Evolutionary conservation across 2,113 vertebrate species (phyloP).

Genomic region (Piaya cayana): DNA sequence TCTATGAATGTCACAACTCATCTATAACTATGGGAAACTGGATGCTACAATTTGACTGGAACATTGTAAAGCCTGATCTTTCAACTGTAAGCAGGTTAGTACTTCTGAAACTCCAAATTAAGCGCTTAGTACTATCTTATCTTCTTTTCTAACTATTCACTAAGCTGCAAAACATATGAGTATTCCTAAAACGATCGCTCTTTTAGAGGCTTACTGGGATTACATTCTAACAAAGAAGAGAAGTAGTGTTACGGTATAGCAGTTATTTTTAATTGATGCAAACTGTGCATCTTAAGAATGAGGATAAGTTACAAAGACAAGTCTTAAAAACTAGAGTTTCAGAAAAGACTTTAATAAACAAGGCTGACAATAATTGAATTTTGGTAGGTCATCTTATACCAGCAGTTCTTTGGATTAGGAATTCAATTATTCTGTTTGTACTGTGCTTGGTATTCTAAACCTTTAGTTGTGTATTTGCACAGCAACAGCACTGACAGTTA

Average conservation of each 20-base stretch:
- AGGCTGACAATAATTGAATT: background rate
- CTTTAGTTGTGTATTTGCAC: background rate
- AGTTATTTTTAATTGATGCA: background rate
- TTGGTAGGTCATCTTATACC: background rate
- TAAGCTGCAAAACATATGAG: background rate
- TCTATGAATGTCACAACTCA: background rate
- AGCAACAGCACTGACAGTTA: background rate
- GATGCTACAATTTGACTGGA: background rate
- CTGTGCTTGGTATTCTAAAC: background rate
- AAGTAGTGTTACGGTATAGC: background rate
- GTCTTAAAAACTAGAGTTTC: background rate
- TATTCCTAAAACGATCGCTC: background rate
- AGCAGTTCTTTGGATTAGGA: background rate
- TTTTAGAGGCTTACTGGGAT: background rate
- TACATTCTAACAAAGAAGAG: background rate
- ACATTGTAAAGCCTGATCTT: background rate
- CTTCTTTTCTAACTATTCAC: background rate
- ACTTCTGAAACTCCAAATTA: background rate
- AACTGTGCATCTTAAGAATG: background rate
- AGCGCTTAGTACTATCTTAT: background rate
- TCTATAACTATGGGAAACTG: background rate
- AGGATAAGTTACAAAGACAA: background rate
- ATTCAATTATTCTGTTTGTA: constrained; percentile 33
- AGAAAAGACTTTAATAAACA: background rate
- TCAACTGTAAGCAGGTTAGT: background rate